phyloP scores from a whole-genome alignment of 2,797 vertebrate species.

The Carduelis carduelis region DNA sequence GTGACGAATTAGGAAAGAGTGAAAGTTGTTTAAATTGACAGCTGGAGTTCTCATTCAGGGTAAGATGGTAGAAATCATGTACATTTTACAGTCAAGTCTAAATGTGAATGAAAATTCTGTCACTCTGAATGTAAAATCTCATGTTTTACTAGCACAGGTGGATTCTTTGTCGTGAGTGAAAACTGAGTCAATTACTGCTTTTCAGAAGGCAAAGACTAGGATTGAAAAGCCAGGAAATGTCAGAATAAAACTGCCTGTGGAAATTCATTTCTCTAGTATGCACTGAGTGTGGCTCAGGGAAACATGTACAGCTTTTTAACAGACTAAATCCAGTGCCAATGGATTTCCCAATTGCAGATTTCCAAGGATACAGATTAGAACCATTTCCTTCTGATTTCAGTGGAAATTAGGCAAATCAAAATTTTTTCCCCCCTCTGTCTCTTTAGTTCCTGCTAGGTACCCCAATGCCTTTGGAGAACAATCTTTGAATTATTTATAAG shows the following conservation, averaged over 20 bases:
- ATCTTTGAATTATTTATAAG: neutral
- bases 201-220: neutral
- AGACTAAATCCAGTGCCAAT: neutral
- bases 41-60: neutral
- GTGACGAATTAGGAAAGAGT: neutral
- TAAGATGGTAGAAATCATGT: neutral
- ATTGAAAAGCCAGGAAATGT: neutral
- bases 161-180: neutral
- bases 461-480: neutral
- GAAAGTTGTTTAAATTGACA: neutral
- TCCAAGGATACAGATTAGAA: neutral
- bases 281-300: neutral
- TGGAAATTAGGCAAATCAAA: neutral
- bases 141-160: neutral
- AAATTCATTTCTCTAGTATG: neutral
- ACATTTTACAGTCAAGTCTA: neutral
- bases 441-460: neutral
- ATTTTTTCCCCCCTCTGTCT: accelerated
- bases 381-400: neutral
- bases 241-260: neutral
- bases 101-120: slow-evolving; percentile 2
- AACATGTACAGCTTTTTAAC: neutral
- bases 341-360: neutral
- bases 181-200: neutral
- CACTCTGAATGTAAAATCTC: neutral